phyloP scores from a whole-genome alignment of 2,888 invertebrate species.

The Elysia crispata region DNA sequence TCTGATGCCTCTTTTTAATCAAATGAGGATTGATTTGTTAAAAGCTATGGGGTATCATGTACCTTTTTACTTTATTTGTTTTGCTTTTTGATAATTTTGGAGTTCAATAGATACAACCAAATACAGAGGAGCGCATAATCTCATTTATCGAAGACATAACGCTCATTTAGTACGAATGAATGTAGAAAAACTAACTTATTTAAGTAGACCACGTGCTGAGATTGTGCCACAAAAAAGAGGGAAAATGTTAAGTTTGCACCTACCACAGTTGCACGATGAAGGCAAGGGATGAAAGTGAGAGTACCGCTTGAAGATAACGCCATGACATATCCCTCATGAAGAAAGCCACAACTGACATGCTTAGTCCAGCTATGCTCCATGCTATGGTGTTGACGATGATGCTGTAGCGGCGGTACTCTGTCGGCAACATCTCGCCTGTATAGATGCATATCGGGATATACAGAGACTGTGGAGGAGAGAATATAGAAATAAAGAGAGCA shows the following conservation, averaged over 20 bases:
- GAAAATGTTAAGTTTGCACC: conserved; percentile 21
- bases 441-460: conserved; percentile 32
- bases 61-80: too few species aligned
- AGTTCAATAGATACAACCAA: too few species aligned
- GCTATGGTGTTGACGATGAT: conserved; percentile 55
- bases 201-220: too few species aligned
- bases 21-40: too few species aligned
- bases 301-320: conserved; percentile 54
- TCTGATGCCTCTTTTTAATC: too few species aligned
- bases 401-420: conserved; percentile 56
- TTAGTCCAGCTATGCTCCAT: conserved; percentile 58
- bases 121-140: too few species aligned
- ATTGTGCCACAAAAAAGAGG: too few species aligned
- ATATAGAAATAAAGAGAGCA: not conserved
- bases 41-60: too few species aligned
- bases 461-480: conserved; percentile 40
- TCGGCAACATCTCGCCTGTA: conserved; percentile 57
- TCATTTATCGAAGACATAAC: too few species aligned
- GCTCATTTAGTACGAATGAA: too few species aligned
- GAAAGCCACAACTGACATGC: conserved; percentile 58
- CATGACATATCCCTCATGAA: conserved; percentile 53
- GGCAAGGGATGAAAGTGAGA: conserved; percentile 2
- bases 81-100: too few species aligned
- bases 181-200: too few species aligned
- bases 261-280: conserved; percentile 38